Conservation (phyloP, 2,113 vertebrate species). For the Myiagra hebetior region DNA sequence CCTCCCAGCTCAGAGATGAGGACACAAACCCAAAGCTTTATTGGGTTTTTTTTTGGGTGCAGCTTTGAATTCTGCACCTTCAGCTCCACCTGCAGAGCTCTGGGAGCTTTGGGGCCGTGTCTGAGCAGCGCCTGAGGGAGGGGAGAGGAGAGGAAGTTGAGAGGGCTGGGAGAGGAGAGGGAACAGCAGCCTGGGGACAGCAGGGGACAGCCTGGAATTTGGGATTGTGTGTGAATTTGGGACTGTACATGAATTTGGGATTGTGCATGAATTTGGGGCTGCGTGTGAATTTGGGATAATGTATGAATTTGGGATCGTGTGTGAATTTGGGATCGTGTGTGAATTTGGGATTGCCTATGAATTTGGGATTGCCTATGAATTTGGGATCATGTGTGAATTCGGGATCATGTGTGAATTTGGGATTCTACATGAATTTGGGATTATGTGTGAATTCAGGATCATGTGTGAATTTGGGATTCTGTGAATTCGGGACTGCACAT, state of each 20-base stretch:
- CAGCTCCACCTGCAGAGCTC: neutral
- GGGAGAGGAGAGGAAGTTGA: too few relatives aligned
- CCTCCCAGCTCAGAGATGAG: neutral
- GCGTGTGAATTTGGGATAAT: neutral
- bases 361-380: neutral
- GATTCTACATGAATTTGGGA: accelerated
- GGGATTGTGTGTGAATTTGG: neutral
- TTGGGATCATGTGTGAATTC: accelerated
- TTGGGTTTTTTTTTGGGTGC: neutral
- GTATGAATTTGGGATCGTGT: neutral
- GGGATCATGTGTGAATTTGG: neutral
- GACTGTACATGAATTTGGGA: too few relatives aligned
- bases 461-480: accelerated
- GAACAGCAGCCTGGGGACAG: neutral
- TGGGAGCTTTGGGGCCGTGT: neutral
- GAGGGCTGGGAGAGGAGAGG: too few relatives aligned
- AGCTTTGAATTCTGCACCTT: neutral
- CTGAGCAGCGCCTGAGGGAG: neutral
- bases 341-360: accelerated
- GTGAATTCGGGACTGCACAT: too few relatives aligned
- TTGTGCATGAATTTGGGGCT: accelerated
- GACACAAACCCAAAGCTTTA: neutral
- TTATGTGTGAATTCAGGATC: accelerated
- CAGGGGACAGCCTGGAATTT: too few relatives aligned
- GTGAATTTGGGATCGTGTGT: neutral